Conservation (phyloP, 2,888 invertebrate species). For the Heliconius erato region DNA sequence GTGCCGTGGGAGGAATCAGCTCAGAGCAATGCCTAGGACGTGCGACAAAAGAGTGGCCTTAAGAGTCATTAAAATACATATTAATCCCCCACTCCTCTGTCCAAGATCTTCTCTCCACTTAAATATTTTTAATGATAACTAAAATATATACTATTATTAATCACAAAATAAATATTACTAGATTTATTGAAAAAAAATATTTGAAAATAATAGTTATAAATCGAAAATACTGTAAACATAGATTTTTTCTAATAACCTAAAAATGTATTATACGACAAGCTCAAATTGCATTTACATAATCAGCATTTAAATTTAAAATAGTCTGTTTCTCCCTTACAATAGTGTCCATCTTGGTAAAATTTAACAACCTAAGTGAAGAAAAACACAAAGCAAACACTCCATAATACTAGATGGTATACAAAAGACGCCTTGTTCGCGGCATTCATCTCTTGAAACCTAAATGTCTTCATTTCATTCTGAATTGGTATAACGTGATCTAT, state of each 20-base stretch:
- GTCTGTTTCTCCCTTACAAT: slow-evolving; percentile 67
- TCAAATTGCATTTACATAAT: slow-evolving; percentile 51
- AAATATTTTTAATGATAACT: too few species aligned
- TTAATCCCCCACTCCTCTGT: too few species aligned
- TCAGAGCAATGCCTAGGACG: too few species aligned
- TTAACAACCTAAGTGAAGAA: slow-evolving; percentile 70
- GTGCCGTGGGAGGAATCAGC: too few species aligned
- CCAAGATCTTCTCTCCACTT: too few species aligned
- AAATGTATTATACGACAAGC: slow-evolving; percentile 31
- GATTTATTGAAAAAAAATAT: background rate
- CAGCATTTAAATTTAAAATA: slow-evolving; percentile 56
- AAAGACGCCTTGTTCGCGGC: slow-evolving; percentile 57
- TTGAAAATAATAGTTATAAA: background rate
- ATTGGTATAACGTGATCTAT: slow-evolving; percentile 78
- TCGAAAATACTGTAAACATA: background rate
- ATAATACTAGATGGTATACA: slow-evolving; percentile 61
- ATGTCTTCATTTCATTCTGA: slow-evolving; percentile 83
- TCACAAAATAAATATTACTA: background rate
- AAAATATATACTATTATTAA: too few species aligned
- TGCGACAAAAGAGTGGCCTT: too few species aligned
- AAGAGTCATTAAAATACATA: too few species aligned
- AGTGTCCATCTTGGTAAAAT: slow-evolving; percentile 44
- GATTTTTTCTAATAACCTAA: slow-evolving; percentile 23
- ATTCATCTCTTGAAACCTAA: slow-evolving; percentile 75
- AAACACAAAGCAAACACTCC: slow-evolving; percentile 71